Percentiles rank a stretch among this genome's conserved stretches.
phyloP scores from a whole-genome alignment of 2,113 vertebrate species.

The Hiodon alosoides region DNA sequence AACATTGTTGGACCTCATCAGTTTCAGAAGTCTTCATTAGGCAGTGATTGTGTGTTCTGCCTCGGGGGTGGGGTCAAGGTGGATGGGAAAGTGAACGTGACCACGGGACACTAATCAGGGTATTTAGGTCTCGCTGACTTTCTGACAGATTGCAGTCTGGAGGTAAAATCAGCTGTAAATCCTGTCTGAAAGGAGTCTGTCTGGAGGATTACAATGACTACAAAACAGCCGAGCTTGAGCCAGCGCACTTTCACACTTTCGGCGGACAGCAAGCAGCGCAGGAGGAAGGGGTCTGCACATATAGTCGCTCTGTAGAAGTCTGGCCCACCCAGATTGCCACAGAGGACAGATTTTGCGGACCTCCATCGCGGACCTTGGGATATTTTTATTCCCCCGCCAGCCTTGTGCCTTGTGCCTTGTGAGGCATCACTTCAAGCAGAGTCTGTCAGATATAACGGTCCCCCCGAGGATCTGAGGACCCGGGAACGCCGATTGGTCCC shows the following conservation, averaged over 20 bases:
- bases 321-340: background rate
- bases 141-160: conserved; percentile 15
- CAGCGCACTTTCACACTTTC: conserved; percentile 14
- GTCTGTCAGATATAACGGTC: too few species aligned
- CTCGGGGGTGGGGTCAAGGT: too few species aligned
- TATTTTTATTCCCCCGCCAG: too few species aligned
- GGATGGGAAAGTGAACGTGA: too few species aligned
- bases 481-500: too few species aligned
- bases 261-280: background rate
- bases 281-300: background rate
- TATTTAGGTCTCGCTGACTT: conserved; percentile 16
- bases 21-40: too few species aligned
- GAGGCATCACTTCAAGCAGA: too few species aligned
- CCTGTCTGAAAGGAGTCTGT: conserved; percentile 20
- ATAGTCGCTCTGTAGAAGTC: too few species aligned
- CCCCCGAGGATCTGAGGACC: too few species aligned
- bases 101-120: conserved; percentile 34
- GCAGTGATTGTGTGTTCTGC: too few species aligned
- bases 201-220: conserved; percentile 35
- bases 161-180: conserved; percentile 25
- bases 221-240: background rate
- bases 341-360: background rate
- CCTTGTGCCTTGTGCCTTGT: too few species aligned
- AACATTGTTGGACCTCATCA: too few species aligned
- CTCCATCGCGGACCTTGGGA: background rate